Base-by-base conservation (phyloP, 2,797 vertebrate genomes). In the Hydrolagus colliei region DNA sequence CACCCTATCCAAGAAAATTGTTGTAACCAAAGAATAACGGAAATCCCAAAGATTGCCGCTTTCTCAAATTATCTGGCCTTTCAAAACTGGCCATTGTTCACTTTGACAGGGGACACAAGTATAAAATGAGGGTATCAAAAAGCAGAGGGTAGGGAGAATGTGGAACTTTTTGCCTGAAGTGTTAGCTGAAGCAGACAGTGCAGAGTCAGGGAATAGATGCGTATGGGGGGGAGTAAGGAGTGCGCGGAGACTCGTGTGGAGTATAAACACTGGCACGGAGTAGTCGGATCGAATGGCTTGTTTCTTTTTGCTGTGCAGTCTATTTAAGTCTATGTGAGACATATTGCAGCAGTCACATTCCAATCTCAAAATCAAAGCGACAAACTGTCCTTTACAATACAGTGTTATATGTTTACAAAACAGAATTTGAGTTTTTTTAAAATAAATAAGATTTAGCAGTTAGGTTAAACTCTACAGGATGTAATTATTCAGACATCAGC, bases 401-500 rank as follows among this genome's bases (percentile, higher is more conserved):
- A 68, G 27, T 11, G 65, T 65, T 32, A 82, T 13, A 32, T 82
- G 8, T 16, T 80, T 67, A 35, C n/a, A 67, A 80, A 27, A 62
- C 59, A 63, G 27, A 6, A 62, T 79, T 79, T 79, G 27, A 63
- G 8, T 35, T 82, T 22, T 52, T 52, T 27, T 65, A 68, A 9
- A 67, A 67, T 82, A 63, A 82, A 67, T 67, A 82, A 67, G 8
- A 9, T 27, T 65, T 0, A 35, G 27, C 12, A 62, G 63, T 65
- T 79, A 41, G 59, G 63, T 65, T 79, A 65, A 79, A 65, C 62
- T 62, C 59, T 65, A 63, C n/a, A 65, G 77, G 77, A 82, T 18
- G 32, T 82, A 20, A 67, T 67, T 82, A 20, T 82, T 82, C 18
- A 5, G 63, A 65, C 78, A 11, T 35, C 32, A 35, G 11, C 63